Evolutionary conservation across 2,888 invertebrate genomes (phyloP).

Genomic region (Physocephala rufipes): DNA sequence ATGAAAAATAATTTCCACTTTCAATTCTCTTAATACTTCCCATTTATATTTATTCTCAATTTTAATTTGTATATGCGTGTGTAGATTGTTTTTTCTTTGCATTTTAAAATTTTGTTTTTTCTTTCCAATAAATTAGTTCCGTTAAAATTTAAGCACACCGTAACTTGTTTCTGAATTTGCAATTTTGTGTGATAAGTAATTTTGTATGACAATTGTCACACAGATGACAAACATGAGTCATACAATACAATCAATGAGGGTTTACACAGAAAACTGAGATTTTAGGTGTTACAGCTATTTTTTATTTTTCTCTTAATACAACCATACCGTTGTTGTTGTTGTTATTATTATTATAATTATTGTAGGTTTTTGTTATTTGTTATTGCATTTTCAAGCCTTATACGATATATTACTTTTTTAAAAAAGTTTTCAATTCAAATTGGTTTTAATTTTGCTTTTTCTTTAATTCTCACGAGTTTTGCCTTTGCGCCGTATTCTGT

Average conservation of each 20-base stretch:
- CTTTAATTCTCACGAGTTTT: neutral
- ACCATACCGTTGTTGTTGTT: constrained; percentile 26
- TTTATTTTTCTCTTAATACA: no score
- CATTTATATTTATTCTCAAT: constrained; percentile 41
- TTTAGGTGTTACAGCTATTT: no score
- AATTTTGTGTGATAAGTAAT: no score
- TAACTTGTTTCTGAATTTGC: constrained; percentile 36
- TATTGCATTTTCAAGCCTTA: neutral
- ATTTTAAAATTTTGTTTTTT: constrained; percentile 23
- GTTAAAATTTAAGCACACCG: constrained; percentile 34
- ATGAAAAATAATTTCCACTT: no score
- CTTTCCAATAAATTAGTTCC: constrained; percentile 31
- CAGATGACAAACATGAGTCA: no score
- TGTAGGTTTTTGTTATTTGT: neutral
- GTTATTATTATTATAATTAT: constrained; percentile 18
- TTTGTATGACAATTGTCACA: no score
- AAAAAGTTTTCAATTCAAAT: no score
- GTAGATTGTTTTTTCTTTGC: constrained; percentile 2
- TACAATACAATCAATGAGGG: no score
- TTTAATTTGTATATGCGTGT: constrained; percentile 38
- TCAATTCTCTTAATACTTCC: constrained; percentile 38
- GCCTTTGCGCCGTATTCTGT: neutral
- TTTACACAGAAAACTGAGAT: no score
- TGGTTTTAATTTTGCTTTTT: no score
- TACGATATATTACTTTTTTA: constrained; percentile 10